Base-by-base conservation (phyloP, 2,888 invertebrate species). In the Brenthis hecate region DNA sequence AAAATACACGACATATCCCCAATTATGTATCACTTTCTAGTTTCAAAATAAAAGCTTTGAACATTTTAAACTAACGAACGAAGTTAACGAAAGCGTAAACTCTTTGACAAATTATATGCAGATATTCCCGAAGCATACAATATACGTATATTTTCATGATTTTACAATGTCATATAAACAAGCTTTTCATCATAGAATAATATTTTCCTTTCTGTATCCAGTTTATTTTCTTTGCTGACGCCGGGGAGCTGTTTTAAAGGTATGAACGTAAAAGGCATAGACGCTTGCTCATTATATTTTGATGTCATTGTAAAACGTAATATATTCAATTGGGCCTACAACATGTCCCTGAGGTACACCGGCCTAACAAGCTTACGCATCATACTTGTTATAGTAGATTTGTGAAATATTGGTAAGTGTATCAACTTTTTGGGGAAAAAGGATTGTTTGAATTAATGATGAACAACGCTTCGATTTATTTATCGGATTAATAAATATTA, bases 221-320 rank as follows among this genome's bases (percentile, higher is more conserved):
- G 66, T 53, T 64, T 54, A 48, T 65, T 64, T 60, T 61, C 36
- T 13, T 47, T 13, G 28, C 19, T 14, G 14, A 23, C 64, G 16
- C 64, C 8, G 13, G 61, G 56, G 65, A 69, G 28, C 57, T 13
- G 67, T 69, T 72, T 64, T 64, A 61, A 66, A 66, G 50, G 56
- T 66, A 71, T 16, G 56, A 53, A 66, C 51, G 55, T 56, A 50
- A 65, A 69, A 69, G 56, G 66, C 60, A 58, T 53, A 66, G 54
- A 51, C 47, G 6, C 50, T 50, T 23, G 11, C 65, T 69, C 56
- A 66, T 69, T 67, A 69, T 65, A 43, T 62, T 66, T 57, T 65
- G 65, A 67, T 67, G 47, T 62, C 56, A 67, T 67, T 72, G 50
- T 72, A 47, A 58, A 67, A 67, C 55, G 57, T 69, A 69, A 69